phyloP scores from a whole-genome alignment of 1,140 invertebrate species.

The Sesamia nonagrioides region DNA sequence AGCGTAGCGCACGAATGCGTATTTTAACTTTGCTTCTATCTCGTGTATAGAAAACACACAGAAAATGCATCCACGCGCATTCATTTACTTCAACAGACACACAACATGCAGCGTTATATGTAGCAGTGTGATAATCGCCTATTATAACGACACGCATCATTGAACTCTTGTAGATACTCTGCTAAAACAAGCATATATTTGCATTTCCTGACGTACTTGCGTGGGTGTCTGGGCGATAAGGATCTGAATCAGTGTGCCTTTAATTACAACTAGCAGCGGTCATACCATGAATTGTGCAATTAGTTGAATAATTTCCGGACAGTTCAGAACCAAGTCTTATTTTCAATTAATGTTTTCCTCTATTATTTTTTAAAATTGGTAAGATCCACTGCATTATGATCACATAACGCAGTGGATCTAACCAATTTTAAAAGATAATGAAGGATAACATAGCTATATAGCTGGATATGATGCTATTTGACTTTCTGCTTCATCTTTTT shows the following conservation, averaged over 20 bases:
- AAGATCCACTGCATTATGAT: neutral
- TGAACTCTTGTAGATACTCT: neutral
- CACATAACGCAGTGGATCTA: too few relatives aligned
- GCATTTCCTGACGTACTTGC: constrained; percentile 8
- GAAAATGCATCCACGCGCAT: too few relatives aligned
- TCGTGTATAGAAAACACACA: too few relatives aligned
- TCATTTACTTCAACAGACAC: too few relatives aligned
- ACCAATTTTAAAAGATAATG: too few relatives aligned
- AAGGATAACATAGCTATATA: too few relatives aligned
- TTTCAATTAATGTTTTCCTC: constrained; percentile 3
- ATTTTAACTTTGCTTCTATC: too few relatives aligned
- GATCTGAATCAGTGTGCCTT: constrained; percentile 9
- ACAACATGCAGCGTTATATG: too few relatives aligned
- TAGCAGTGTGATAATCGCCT: too few relatives aligned
- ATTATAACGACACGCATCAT: constrained; percentile 9
- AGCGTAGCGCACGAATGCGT: too few relatives aligned
- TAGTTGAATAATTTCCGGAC: constrained; percentile 3
- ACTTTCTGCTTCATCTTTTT: neutral
- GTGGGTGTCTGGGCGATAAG: constrained; percentile 13
- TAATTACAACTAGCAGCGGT: neutral
- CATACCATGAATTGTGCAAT: constrained; percentile 1
- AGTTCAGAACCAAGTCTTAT: neutral
- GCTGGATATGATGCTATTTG: too few relatives aligned
- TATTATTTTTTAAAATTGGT: neutral
- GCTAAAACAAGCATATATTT: neutral